phyloP scores from a whole-genome alignment of 2,113 vertebrate species.

The Gambusia holbrooki region DNA sequence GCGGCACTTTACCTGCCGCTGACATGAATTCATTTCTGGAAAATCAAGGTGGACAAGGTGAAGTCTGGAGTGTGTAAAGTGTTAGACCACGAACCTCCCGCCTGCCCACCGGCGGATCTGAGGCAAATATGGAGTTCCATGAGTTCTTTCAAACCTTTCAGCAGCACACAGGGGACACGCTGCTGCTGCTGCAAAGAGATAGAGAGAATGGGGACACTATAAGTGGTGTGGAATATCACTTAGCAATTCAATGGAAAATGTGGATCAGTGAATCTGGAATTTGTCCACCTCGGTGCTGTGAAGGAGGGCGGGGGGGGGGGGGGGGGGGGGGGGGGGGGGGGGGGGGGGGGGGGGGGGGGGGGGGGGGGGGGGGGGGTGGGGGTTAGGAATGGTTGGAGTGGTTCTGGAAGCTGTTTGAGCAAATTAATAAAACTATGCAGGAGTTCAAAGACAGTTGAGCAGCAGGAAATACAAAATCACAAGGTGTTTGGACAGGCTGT shows the following conservation, averaged over 20 bases:
- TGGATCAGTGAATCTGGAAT: constrained; percentile 46
- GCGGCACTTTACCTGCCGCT: neutral
- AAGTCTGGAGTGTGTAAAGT: constrained; percentile 70
- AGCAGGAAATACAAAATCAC: too few species aligned
- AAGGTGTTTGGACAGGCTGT: too few species aligned
- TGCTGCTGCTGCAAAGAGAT: neutral
- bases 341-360: too few species aligned
- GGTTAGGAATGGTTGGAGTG: neutral
- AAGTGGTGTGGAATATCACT: constrained; percentile 73
- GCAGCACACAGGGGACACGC: constrained; percentile 11
- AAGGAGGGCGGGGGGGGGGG: too few species aligned
- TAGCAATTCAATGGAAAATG: constrained; percentile 75
- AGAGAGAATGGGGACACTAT: constrained; percentile 40
- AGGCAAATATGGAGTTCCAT: constrained; percentile 65
- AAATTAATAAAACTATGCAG: too few species aligned
- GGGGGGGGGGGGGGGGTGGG: too few species aligned
- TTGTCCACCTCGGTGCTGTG: too few species aligned
- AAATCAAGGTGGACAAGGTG: constrained; percentile 40
- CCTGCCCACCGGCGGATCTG: neutral
- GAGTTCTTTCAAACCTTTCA: constrained; percentile 61
- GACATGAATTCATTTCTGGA: neutral
- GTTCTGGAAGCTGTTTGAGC: neutral
- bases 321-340: too few species aligned
- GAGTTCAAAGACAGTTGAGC: too few species aligned
- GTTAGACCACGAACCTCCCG: neutral